Evolutionary conservation across 1,140 invertebrate species (phyloP).

Genomic region (Bombus superbus): DNA sequence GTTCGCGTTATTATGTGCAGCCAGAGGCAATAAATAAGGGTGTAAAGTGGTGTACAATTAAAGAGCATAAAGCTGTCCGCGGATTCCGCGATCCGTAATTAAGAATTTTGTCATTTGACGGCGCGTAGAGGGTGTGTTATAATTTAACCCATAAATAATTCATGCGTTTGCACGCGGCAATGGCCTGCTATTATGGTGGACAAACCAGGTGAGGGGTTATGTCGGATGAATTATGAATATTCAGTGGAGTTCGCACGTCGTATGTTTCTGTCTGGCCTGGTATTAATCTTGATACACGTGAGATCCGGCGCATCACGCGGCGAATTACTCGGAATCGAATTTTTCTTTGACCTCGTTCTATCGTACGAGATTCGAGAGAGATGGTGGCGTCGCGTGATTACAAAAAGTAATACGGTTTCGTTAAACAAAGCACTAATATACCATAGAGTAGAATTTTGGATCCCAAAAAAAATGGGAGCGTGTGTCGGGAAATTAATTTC

Average conservation of each 20-base stretch:
- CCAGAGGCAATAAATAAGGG: slow-evolving; percentile 40
- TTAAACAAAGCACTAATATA: no score
- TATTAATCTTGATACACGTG: slow-evolving; percentile 36
- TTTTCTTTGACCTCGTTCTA: background rate
- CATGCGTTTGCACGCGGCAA: slow-evolving; percentile 65
- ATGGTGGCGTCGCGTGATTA: background rate
- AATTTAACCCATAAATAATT: slow-evolving; percentile 77
- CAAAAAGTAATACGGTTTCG: background rate
- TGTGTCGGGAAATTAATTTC: background rate
- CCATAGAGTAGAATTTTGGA: no score
- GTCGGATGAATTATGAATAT: slow-evolving; percentile 76
- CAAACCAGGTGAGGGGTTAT: slow-evolving; percentile 52
- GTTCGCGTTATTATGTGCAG: background rate
- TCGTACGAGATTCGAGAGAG: background rate
- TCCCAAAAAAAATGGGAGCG: no score
- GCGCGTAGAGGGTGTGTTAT: slow-evolving; percentile 55
- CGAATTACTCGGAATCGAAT: background rate
- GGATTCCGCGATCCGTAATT: slow-evolving; percentile 54
- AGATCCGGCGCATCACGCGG: background rate
- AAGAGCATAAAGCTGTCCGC: slow-evolving; percentile 69
- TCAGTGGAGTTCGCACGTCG: slow-evolving; percentile 73
- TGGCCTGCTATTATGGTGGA: slow-evolving; percentile 70
- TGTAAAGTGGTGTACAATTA: slow-evolving; percentile 63
- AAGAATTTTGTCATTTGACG: slow-evolving; percentile 70
- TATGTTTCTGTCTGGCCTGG: slow-evolving; percentile 56